Evolutionary conservation across 1,140 invertebrate species (phyloP).

Genomic region (Heliconius hewitsoni): DNA sequence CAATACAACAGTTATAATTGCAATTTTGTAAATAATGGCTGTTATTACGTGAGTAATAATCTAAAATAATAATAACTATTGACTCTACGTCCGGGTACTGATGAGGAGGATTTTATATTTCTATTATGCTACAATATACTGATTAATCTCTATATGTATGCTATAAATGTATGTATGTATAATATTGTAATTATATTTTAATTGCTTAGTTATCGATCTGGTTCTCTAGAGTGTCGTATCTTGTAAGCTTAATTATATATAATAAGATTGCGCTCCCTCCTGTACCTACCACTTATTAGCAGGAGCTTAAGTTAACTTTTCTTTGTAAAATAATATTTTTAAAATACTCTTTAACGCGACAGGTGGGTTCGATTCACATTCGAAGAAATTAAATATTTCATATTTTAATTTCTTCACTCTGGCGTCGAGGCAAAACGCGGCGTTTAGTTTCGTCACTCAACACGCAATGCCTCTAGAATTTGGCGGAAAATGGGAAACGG

Average conservation of each 20-base stretch:
- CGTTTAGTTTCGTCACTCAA: no score
- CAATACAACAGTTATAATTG: neutral
- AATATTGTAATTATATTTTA: neutral
- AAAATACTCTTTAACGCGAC: no score
- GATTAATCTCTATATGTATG: neutral
- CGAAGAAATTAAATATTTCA: no score
- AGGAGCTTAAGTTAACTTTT: slow-evolving; percentile 4
- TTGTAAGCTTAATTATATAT: slow-evolving; percentile 14
- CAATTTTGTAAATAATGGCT: neutral
- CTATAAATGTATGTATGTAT: neutral
- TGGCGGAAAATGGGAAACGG: no score
- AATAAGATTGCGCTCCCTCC: slow-evolving; percentile 16
- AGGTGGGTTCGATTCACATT: no score
- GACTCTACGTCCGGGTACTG: neutral
- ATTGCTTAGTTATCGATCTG: neutral
- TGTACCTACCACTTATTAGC: slow-evolving; percentile 16
- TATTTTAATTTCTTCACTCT: no score
- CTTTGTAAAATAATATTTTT: neutral
- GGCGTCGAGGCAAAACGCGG: no score
- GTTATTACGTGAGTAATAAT: neutral
- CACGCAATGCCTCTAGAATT: no score
- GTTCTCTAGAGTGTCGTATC: slow-evolving; percentile 15
- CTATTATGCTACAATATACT: neutral
- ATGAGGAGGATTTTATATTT: neutral
- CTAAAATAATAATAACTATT: neutral